Base-by-base conservation (phyloP, 2,113 vertebrate genomes). In the Hippocampus guttulatus region DNA sequence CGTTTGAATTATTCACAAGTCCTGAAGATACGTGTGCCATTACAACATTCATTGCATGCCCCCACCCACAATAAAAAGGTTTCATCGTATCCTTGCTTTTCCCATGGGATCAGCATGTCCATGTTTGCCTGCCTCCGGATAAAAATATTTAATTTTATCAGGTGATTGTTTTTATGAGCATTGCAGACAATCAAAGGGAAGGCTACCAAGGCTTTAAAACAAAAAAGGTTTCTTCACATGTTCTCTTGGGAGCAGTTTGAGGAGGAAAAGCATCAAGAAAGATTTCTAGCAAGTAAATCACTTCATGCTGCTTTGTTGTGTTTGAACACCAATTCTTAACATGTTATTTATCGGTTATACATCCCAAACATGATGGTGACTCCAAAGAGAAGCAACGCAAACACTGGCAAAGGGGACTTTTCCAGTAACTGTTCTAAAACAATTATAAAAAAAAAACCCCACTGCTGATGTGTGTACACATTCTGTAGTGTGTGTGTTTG, bases 381-480 rank as follows among this genome's bases (percentile, higher is more conserved):
- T 67, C 67, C 61, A 47, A 71, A 64, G 54, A 72, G 3, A 43
- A 79, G 49, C 49, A 52, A 18, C 20, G 3, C 49, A 69, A 55
- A 43, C 41, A 45, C 60, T 67, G 73, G 80, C 77, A 65, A 77
- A 75, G 64, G 11, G n/a, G 43, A 54, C 9, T 21, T 64, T 63
- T 75, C 33, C 70, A 74, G 87, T 62, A 70, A 87, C 84, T 76
- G 75, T 81, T 84, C 87, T 86, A 92, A 92, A 91, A 90, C 75
- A 82, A 73, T 76, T 80, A 67, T 78, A 86, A 86, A 87, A 91
- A 90, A 71, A 65, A 45, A 27, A 67, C 54, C 71, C 18, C 55
- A 1, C 58, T 10, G 85, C 77, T 57, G 14, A 16, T 88, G 62
- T 7, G 51, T 57, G 71, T 10, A 10, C 62, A 15, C 73, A 61